A percentile compares a stretch with the other conserved stretches of the same genome.
Evolutionary conservation across 2,888 invertebrate genomes (phyloP).

Genomic region (Drosophila gaucha): DNA sequence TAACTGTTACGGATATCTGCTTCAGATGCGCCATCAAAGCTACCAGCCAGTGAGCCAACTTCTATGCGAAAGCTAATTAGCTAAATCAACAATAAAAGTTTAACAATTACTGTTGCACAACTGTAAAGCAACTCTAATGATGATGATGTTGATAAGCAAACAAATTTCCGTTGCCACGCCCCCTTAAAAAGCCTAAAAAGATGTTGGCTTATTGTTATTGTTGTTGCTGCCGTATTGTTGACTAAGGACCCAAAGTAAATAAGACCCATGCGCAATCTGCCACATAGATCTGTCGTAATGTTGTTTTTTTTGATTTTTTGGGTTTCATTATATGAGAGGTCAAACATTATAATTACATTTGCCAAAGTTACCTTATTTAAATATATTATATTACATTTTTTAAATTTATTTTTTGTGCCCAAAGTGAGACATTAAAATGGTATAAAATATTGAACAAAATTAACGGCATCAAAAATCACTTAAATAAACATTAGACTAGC

Average conservation of each 20-base stretch:
- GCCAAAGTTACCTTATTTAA: neutral
- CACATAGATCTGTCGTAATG: conserved; percentile 11
- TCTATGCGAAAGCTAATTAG: conserved; percentile 51
- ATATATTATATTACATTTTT: neutral
- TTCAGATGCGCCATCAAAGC: conserved; percentile 21
- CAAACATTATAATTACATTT: conserved; percentile 27
- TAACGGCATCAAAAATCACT: conserved; percentile 51
- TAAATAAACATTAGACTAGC: conserved; percentile 49
- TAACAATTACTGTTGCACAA: conserved; percentile 37
- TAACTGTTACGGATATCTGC: conserved; percentile 48
- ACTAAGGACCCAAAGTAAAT: conserved; percentile 41
- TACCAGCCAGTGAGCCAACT: conserved; percentile 3
- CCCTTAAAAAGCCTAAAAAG: neutral
- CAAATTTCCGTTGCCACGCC: conserved; percentile 1
- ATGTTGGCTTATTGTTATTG: conserved; percentile 1
- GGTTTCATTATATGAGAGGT: conserved; percentile 13
- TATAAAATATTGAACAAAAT: conserved; percentile 4
- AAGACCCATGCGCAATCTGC: conserved; percentile 6
- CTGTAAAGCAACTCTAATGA: conserved; percentile 20
- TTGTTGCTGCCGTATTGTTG: neutral
- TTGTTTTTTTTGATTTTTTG: neutral
- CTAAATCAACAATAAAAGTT: conserved; percentile 62
- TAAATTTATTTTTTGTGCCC: neutral
- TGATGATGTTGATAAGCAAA: conserved; percentile 30
- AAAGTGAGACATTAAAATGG: conserved; percentile 35